A percentile compares a stretch with the other conserved stretches of the same genome.
Conservation (phyloP, 2,113 vertebrate species). For the Seriola quinqueradiata region DNA sequence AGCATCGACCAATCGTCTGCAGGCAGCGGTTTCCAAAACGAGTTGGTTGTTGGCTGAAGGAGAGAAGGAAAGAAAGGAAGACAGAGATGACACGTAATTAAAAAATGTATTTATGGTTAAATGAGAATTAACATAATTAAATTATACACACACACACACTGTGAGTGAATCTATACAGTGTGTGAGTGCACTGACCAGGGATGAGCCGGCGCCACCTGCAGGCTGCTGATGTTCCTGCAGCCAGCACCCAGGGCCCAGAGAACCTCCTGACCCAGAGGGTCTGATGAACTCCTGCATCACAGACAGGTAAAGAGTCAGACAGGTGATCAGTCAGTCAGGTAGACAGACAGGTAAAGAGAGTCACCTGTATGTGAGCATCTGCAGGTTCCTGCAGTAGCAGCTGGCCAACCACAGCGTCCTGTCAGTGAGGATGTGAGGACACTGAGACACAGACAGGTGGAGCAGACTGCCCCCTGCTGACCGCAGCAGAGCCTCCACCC, state of each 20-base stretch:
- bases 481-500: slow-evolving; percentile 92
- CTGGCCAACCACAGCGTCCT: slow-evolving; percentile 94
- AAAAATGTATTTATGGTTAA: background rate
- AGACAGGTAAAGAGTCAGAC: background rate
- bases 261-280: slow-evolving; percentile 92
- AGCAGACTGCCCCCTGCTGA: slow-evolving; percentile 91
- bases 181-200: slow-evolving; percentile 87
- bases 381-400: slow-evolving; percentile 93
- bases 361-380: slow-evolving; percentile 92
- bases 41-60: slow-evolving; percentile 89
- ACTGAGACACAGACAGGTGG: slow-evolving; percentile 90
- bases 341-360: background rate
- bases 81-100: background rate
- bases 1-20: slow-evolving; percentile 96
- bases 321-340: background rate
- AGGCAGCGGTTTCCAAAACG: slow-evolving; percentile 95
- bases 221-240: slow-evolving; percentile 93
- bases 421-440: slow-evolving; percentile 93
- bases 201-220: slow-evolving; percentile 92
- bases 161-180: too few species aligned
- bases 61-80: slow-evolving; percentile 10
- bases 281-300: slow-evolving; percentile 88
- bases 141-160: too few species aligned
- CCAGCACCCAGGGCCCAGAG: slow-evolving; percentile 96
- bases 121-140: too few species aligned